Conservation (phyloP, 1,140 invertebrate genomes). For the Scaptomyza graminum region DNA sequence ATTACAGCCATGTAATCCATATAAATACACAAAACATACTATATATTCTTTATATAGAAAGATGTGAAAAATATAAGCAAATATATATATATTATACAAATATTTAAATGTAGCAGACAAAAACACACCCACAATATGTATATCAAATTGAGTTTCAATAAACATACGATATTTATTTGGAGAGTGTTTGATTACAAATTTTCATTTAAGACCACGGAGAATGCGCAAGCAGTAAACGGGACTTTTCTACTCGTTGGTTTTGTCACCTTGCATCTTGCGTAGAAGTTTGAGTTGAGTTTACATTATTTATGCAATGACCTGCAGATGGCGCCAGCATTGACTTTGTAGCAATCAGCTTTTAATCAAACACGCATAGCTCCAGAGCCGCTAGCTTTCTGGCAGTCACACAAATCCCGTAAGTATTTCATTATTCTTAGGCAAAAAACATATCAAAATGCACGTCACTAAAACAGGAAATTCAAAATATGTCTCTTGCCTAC, state of each 20-base stretch:
- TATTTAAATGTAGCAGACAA: slow-evolving; percentile 65
- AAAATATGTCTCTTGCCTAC: not conserved
- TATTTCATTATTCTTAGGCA: not conserved
- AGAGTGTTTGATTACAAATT: not conserved
- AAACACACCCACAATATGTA: slow-evolving; percentile 62
- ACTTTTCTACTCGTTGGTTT: too few relatives aligned
- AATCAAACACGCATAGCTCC: not conserved
- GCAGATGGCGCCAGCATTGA: slow-evolving; percentile 1
- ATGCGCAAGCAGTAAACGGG: too few relatives aligned
- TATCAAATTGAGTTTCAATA: slow-evolving; percentile 81
- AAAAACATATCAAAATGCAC: not conserved
- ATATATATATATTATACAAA: slow-evolving; percentile 40
- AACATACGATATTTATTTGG: slow-evolving; percentile 77
- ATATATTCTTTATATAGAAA: slow-evolving; percentile 35
- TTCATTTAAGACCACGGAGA: too few relatives aligned
- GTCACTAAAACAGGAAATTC: not conserved
- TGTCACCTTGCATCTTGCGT: too few relatives aligned
- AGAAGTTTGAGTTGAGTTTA: too few relatives aligned
- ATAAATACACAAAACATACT: slow-evolving; percentile 12
- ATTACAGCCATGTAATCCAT: slow-evolving; percentile 46
- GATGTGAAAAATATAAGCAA: slow-evolving; percentile 63
- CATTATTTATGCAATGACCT: too few relatives aligned
- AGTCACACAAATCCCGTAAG: not conserved
- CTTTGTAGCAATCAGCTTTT: slow-evolving; percentile 9
- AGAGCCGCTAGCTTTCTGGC: not conserved